These are phyloP conservation scores for Sarcophilus harrisii DNA, from an alignment of 2,797 vertebrate genomes.

Conservation along the genomic window DNA sequence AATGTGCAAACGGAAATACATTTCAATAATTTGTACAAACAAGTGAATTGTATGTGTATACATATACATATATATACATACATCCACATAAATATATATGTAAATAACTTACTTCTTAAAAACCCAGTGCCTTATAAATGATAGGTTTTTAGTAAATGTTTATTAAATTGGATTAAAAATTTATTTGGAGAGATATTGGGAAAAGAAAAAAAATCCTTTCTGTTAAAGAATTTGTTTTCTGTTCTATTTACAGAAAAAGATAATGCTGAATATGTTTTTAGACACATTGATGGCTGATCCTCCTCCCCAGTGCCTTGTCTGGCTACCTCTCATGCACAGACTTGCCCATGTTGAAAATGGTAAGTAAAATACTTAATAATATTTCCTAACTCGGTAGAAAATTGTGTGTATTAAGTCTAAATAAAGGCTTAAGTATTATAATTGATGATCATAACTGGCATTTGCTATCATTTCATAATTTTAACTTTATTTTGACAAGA, in stretches of 20 bases:
- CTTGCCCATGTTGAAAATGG: conserved; percentile 98
- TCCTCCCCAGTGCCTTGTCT: conserved; percentile 98
- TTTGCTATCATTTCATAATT: neutral
- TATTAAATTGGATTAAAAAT: neutral
- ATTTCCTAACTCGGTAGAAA: neutral
- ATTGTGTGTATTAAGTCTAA: neutral
- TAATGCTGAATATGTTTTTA: conserved; percentile 95
- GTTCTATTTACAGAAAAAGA: conserved; percentile 93
- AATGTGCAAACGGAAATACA: conserved; percentile 92
- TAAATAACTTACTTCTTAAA: neutral
- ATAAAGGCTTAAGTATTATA: neutral
- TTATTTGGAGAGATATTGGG: conserved; percentile 16
- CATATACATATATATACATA: neutral
- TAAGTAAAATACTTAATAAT: conserved; percentile 69
- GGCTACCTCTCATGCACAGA: conserved; percentile 98
- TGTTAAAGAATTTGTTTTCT: conserved; percentile 50
- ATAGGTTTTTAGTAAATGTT: neutral
- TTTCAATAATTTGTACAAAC: conserved; percentile 95
- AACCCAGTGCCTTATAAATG: neutral
- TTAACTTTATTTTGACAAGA: conserved; percentile 42
- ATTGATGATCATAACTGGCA: neutral
- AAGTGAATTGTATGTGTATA: conserved; percentile 89
- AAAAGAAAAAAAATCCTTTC: neutral
- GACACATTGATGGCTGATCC: conserved; percentile 98
- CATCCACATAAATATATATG: neutral